Evolutionary conservation across 1,140 invertebrate species (phyloP).

Genomic region (Trichomalopsis sarcophagae): DNA sequence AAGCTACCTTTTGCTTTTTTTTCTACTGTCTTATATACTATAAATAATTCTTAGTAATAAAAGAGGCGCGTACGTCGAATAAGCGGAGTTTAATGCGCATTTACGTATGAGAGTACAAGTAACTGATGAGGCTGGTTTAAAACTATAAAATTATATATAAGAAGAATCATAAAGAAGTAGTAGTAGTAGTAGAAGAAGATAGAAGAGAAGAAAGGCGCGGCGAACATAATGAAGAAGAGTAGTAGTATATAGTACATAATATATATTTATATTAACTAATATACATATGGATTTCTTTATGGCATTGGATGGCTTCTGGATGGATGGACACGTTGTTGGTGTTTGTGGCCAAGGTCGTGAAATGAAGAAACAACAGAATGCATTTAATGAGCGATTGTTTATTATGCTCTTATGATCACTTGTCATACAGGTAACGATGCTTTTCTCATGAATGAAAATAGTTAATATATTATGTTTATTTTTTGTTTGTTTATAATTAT

Average conservation of each 20-base stretch:
- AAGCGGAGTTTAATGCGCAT: constrained; percentile 35
- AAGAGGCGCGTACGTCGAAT: background rate
- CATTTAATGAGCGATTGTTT: constrained; percentile 77
- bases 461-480: constrained; percentile 75
- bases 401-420: constrained; percentile 77
- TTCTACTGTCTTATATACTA: background rate
- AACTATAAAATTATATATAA: constrained; percentile 14
- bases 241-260: constrained; percentile 29
- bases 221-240: constrained; percentile 27
- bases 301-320: constrained; percentile 54
- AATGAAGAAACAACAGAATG: constrained; percentile 77
- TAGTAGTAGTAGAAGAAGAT: background rate
- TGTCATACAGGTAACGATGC: constrained; percentile 77
- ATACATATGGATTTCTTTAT: constrained; percentile 43
- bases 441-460: constrained; percentile 76
- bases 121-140: constrained; percentile 15
- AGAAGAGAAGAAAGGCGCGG: constrained; percentile 13
- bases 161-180: background rate
- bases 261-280: constrained; percentile 36
- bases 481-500: constrained; percentile 71
- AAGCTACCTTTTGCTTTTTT: too few species aligned
- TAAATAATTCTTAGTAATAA: background rate
- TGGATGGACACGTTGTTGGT: constrained; percentile 66
- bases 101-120: background rate
- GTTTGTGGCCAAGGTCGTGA: constrained; percentile 73